phyloP scores from a whole-genome alignment of 2,113 vertebrate genomes.

The Peromyscus californicus region DNA sequence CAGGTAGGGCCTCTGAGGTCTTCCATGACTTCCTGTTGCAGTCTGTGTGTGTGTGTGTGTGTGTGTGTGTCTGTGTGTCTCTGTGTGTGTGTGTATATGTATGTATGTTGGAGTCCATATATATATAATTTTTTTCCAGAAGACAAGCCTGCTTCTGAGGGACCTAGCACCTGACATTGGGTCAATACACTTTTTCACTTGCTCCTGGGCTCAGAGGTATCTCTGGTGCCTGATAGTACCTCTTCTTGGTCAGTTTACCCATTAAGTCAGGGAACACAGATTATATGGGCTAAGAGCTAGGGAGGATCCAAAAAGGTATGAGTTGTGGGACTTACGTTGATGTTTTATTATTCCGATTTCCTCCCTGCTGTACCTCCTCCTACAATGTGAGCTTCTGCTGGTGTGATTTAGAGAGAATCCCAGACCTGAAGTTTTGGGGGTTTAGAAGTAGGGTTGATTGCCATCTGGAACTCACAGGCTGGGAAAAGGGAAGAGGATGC shows the following conservation, averaged over 20 bases:
- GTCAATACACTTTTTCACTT: background rate
- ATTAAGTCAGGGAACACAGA: conserved; percentile 9
- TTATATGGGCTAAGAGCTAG: background rate
- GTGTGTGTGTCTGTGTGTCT: too few species aligned
- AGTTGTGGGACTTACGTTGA: background rate
- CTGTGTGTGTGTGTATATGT: too few species aligned
- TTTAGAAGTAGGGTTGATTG: conserved; percentile 5
- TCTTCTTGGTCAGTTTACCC: background rate
- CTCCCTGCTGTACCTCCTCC: background rate
- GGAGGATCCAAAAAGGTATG: background rate
- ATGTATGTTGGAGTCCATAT: too few species aligned
- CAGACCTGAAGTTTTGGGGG: background rate
- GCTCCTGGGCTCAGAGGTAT: background rate
- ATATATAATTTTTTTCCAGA: background rate
- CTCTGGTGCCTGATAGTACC: background rate
- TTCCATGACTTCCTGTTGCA: background rate
- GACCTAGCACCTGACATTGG: background rate
- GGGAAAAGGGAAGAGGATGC: background rate
- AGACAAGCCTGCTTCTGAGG: background rate
- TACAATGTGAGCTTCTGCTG: background rate
- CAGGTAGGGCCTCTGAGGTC: background rate
- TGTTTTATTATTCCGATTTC: conserved; percentile 6
- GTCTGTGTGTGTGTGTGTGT: too few species aligned
- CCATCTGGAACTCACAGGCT: background rate
- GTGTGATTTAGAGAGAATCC: conserved; percentile 12